Evolutionary conservation across 1,140 invertebrate genomes (phyloP).

Genomic region (Cydia splendana): DNA sequence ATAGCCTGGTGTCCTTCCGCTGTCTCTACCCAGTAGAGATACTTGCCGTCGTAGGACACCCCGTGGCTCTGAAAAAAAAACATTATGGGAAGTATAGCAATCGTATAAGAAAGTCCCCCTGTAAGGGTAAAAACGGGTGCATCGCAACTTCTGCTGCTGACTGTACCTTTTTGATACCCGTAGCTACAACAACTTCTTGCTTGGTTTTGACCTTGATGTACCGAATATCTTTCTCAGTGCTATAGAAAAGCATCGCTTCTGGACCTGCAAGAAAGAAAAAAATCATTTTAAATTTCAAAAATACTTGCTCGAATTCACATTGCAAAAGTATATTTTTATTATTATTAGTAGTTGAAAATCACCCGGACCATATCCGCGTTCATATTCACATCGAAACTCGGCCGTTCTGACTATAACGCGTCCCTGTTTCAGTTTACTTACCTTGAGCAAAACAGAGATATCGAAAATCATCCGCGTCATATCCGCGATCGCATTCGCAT

Average conservation of each 20-base stretch:
- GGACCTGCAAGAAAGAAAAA: conserved; percentile 73
- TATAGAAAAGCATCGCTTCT: conserved; percentile 84
- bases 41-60: conserved; percentile 83
- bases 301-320: background rate
- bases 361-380: no score
- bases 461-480: conserved; percentile 83
- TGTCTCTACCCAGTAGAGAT: conserved; percentile 89
- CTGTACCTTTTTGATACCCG: conserved; percentile 61
- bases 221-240: conserved; percentile 78
- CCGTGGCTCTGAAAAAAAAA: conserved; percentile 82
- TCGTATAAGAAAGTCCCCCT: no score
- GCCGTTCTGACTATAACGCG: no score
- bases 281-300: no score
- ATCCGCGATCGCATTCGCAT: conserved; percentile 90
- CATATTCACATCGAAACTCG: no score
- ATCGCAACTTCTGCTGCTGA: no score
- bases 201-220: conserved; percentile 65
- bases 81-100: conserved; percentile 72
- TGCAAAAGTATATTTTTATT: no score
- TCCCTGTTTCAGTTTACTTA: conserved; percentile 41
- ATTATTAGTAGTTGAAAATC: no score
- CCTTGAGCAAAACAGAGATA: conserved; percentile 85
- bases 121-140: no score
- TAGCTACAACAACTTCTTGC: conserved; percentile 47
- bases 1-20: conserved; percentile 84